Evolutionary conservation across 2,113 vertebrate species (phyloP).

Genomic region (Nanger granti): DNA sequence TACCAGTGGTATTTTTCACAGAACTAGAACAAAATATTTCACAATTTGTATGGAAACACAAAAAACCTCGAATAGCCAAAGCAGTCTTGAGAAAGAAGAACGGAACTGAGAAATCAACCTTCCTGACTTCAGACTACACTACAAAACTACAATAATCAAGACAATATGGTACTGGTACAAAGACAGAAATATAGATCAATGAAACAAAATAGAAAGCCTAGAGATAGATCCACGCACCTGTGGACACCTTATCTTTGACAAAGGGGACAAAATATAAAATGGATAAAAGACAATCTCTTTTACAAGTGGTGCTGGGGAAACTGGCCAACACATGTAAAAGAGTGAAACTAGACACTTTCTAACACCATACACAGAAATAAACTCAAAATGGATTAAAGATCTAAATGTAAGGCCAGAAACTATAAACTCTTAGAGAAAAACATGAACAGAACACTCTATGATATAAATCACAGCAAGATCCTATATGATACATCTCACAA

Average conservation of each 20-base stretch:
- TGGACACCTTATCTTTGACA: background rate
- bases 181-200: background rate
- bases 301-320: background rate
- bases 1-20: background rate
- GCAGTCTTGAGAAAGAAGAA: background rate
- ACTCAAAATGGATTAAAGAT: background rate
- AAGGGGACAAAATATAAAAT: background rate
- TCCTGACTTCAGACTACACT: background rate
- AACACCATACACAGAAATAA: background rate
- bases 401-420: background rate
- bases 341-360: background rate
- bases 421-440: background rate
- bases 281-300: background rate
- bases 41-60: background rate
- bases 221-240: background rate
- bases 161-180: background rate
- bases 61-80: background rate
- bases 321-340: background rate
- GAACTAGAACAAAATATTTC: background rate
- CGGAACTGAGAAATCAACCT: background rate
- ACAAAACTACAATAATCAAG: background rate
- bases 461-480: background rate
- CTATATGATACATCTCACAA: background rate
- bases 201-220: background rate
- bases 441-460: background rate